These are phyloP conservation scores for Epinotia bilunana DNA, from an alignment of 2,888 invertebrate species.

Conservation along the genomic window DNA sequence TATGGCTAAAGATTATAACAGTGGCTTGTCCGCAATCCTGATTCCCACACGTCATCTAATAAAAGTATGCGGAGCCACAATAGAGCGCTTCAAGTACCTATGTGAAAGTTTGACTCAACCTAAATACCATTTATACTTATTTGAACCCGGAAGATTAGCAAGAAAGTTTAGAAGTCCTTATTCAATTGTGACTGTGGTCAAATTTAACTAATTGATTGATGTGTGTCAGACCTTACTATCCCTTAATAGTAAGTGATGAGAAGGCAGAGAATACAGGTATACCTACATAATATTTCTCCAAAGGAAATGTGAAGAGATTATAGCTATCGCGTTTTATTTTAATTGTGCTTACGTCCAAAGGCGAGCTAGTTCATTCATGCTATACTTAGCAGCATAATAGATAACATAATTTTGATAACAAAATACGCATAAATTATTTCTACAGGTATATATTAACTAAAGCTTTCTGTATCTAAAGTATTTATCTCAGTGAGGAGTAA, in stretches of 20 bases:
- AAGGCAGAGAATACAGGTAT: background rate
- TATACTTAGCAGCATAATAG: background rate
- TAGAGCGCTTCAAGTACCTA: background rate
- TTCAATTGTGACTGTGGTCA: slow-evolving; percentile 10
- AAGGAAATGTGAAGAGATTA: too few species aligned
- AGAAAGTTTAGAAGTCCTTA: background rate
- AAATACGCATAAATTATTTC: background rate
- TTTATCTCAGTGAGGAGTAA: too few species aligned
- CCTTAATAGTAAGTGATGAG: slow-evolving; percentile 12
- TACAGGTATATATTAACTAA: too few species aligned
- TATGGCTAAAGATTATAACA: background rate
- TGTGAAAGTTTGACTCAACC: too few species aligned
- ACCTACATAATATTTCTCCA: too few species aligned
- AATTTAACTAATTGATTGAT: slow-evolving; percentile 14
- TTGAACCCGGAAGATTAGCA: background rate
- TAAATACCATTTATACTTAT: background rate
- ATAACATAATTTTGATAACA: background rate
- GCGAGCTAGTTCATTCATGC: background rate
- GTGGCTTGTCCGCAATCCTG: background rate
- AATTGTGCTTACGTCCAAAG: background rate
- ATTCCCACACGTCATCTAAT: background rate
- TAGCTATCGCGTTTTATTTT: too few species aligned
- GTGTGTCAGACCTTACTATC: background rate
- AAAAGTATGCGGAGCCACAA: too few species aligned
- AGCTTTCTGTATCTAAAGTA: too few species aligned